Conservation (phyloP, 2,113 vertebrate species). For the Catharus bicknelli region DNA sequence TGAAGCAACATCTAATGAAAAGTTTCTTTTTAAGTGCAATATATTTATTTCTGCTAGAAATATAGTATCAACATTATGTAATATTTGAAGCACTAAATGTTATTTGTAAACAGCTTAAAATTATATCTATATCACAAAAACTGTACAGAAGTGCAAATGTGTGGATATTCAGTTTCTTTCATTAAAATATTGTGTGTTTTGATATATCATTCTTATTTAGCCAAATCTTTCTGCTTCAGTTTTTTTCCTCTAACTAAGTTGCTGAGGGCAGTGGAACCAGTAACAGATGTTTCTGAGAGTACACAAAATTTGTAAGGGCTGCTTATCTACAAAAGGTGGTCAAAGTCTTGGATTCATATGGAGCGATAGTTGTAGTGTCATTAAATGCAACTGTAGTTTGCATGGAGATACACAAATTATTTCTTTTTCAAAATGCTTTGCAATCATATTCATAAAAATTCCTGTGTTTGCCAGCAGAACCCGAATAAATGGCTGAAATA, state of each 20-base stretch:
- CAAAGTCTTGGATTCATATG: neutral
- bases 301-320: neutral
- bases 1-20: slow-evolving; percentile 75
- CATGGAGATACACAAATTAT: neutral
- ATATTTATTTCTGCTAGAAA: slow-evolving; percentile 99
- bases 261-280: neutral
- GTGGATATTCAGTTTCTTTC: slow-evolving; percentile 76
- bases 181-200: slow-evolving; percentile 77
- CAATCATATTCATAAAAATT: neutral
- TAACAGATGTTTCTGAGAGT: neutral
- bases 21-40: slow-evolving; percentile 97
- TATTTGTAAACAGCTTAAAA: slow-evolving; percentile 96
- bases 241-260: neutral
- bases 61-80: slow-evolving; percentile 90
- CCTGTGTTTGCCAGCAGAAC: neutral
- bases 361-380: neutral
- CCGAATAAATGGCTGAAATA: neutral
- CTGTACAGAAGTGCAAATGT: slow-evolving; percentile 79
- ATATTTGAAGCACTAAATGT: slow-evolving; percentile 88
- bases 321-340: neutral
- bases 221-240: neutral
- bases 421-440: neutral
- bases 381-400: neutral
- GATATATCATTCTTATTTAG: slow-evolving; percentile 48
- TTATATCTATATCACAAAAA: slow-evolving; percentile 78